Conservation (phyloP, 2,797 vertebrate species). For the Protosalanx chinensis region DNA sequence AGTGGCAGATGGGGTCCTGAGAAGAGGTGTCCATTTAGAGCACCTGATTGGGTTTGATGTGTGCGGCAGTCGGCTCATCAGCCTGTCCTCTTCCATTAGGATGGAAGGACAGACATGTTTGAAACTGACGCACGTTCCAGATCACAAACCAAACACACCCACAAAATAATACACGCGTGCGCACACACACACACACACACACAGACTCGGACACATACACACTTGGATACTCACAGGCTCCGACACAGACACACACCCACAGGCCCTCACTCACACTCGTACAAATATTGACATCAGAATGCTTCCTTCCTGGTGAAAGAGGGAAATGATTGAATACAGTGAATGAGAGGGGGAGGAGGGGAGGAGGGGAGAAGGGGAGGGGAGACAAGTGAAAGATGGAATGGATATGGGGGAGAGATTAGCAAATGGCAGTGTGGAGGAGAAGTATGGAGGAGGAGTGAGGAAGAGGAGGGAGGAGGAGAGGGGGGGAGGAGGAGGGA, state of each 20-base stretch:
- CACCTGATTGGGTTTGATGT: constrained; percentile 26
- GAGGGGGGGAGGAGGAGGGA: no score
- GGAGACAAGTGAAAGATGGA: not conserved
- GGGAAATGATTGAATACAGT: constrained; percentile 23
- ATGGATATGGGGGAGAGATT: not conserved
- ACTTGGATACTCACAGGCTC: constrained; percentile 9
- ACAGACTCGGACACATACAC: constrained; percentile 1
- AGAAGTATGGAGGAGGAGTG: no score
- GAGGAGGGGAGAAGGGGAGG: not conserved
- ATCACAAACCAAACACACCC: not conserved
- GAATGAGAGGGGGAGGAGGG: not conserved
- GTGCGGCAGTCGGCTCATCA: constrained; percentile 6
- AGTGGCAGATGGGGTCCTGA: not conserved
- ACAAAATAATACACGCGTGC: not conserved
- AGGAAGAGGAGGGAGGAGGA: not conserved
- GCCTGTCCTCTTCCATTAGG: constrained; percentile 26
- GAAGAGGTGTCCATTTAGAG: constrained; percentile 11
- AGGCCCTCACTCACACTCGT: not conserved
- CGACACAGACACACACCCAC: constrained; percentile 4
- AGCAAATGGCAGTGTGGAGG: no score
- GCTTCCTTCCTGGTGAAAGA: constrained; percentile 17
- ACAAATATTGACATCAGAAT: not conserved
- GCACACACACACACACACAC: not conserved
- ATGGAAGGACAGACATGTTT: constrained; percentile 5
- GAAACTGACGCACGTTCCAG: not conserved